Evolutionary conservation across 2,888 invertebrate genomes (phyloP), one percentile per base, ranked within the genome.

Genomic region (Nudaria mundana): DNA sequence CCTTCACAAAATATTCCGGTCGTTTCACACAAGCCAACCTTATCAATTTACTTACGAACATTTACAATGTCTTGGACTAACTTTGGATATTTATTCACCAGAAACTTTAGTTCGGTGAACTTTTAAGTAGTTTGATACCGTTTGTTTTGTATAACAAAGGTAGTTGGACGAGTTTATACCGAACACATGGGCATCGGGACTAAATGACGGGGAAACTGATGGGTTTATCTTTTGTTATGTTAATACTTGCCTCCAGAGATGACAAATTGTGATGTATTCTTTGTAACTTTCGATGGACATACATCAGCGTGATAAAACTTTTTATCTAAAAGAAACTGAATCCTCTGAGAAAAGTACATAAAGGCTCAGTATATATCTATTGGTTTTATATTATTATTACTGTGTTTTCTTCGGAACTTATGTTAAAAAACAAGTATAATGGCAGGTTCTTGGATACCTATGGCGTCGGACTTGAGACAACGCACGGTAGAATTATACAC

Each of bases 211-310:
- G 52, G 66, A 66, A 73, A 65, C 52, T 51, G 56, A 56, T 43
- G 56, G 53, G 56, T 57, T 56, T 45, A 38, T 64, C 67, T 66
- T 65, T 71, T 74, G 70, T 73, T 68, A 74, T 71, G 74, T 52
- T 66, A 76, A 76, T 76, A 68, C 61, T 51, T 53, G 42, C 59
- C 65, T 62, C 48, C 52, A 48, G 64, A 60, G 52, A 71, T 71
- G 71, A 71, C 64, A 69, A 73, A 73, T 73, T 68, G 64, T 59
- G 60, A 56, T 71, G 72, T 65, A 70, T 71, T 63, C 54, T 37
- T 26, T 31, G 32, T 55, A 50, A 57, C 59, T 46, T 37, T 33
- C 44, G 25, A 36, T 23, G 42, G 37, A 40, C 30, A 18, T 36
- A 36, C 25, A 33, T 23, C 32, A 10, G 40, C 11, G 16, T 30